Conservation (phyloP, 2,113 vertebrate species). For the Lota lota region DNA sequence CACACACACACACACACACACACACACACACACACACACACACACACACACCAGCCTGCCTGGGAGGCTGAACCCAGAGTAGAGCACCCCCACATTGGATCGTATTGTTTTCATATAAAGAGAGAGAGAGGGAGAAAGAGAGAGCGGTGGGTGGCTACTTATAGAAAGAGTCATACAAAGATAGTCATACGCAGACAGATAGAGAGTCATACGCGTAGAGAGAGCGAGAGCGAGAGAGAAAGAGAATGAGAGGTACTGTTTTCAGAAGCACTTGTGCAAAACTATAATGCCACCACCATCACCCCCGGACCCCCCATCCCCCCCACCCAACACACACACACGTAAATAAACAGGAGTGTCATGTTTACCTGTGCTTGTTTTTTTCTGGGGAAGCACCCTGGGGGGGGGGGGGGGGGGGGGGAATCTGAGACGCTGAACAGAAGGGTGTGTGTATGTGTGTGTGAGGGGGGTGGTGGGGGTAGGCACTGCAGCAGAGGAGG, state of each 20-base stretch:
- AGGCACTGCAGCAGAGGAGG: not conserved
- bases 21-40: no score
- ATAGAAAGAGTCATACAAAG: no score
- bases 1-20: no score
- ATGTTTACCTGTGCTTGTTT: slow-evolving; percentile 48
- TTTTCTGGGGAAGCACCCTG: slow-evolving; percentile 46
- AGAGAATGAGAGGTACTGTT: no score
- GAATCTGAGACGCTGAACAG: slow-evolving; percentile 49
- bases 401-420: slow-evolving; percentile 35
- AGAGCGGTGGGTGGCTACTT: not conserved
- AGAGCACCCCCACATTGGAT: no score
- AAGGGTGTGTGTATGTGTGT: slow-evolving; percentile 10
- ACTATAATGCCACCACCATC: no score
- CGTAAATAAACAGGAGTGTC: slow-evolving; percentile 32
- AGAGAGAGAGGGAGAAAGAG: slow-evolving; percentile 12
- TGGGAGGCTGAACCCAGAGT: no score
- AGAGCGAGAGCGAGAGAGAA: no score
- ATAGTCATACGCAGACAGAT: no score
- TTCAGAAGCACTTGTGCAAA: no score
- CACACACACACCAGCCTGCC: no score
- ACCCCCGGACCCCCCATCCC: not conserved
- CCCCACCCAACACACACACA: slow-evolving; percentile 27
- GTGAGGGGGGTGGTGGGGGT: not conserved
- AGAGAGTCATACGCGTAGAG: slow-evolving; percentile 45
- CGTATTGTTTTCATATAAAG: no score